phyloP scores from a whole-genome alignment of 2,113 vertebrate genomes.

The Phainopepla nitens region DNA sequence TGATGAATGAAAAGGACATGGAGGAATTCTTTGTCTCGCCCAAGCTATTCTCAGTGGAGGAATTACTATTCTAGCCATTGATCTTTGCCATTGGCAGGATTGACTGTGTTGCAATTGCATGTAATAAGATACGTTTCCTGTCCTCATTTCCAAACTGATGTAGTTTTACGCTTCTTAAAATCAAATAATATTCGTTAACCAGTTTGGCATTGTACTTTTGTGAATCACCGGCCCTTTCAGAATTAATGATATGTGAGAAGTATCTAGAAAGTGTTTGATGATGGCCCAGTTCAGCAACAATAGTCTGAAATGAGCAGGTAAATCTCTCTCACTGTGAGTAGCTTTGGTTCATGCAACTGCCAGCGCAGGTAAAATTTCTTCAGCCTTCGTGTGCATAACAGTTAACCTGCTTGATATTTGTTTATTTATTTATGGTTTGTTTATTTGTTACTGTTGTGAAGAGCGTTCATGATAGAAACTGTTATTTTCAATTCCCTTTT shows the following conservation, averaged over 20 bases:
- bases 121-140: neutral
- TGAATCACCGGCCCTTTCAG: neutral
- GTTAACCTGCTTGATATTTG: neutral
- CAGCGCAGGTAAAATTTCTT: neutral
- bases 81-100: neutral
- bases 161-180: neutral
- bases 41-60: neutral
- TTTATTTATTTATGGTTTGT: neutral
- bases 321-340: neutral
- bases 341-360: neutral
- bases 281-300: neutral
- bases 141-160: neutral
- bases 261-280: neutral
- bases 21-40: neutral
- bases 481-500: neutral
- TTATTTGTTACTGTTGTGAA: neutral
- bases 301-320: neutral
- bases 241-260: neutral
- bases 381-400: neutral
- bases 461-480: neutral
- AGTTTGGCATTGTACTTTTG: neutral
- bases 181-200: neutral
- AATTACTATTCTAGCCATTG: neutral
- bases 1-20: neutral
- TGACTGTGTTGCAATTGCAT: neutral